Evolutionary conservation across 1,140 invertebrate species (phyloP), one percentile per base, ranked within the genome.

Genomic region (Drosophila virilis): DNA sequence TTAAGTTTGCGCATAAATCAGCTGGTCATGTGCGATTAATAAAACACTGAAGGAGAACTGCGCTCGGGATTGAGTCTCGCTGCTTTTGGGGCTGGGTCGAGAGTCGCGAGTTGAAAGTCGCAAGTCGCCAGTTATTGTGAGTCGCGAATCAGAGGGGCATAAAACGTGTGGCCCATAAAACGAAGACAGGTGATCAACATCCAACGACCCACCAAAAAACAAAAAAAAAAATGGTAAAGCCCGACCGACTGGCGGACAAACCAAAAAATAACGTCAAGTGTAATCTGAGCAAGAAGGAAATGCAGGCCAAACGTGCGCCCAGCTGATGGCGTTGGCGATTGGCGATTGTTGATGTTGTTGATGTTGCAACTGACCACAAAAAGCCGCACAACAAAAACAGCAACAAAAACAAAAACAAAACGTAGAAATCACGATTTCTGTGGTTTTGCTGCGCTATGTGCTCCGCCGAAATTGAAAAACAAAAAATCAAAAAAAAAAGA

Each of bases 221-320:
- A 17, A 37, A 46, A 37, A 9, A n/a, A 59, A 42, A 22, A n/a
- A 13, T 8, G 22, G 1, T 9, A 13, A 15, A 32, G 32, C 40
- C 46, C 50, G 46, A 37, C 8, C 22, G 35, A 38, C 58, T 54
- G 37, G 59, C 37, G 45, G 45, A 28, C 28, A 10, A 38, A 37
- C 7, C 46, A 52, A 52, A 77, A 64, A 73, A 77, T 80, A 88
- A 81, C 83, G 83, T 88, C 83, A 86, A 86, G 83, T 88, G 84
- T 86, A 86, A 86, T 86, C 83, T 86, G 83, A 86, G 83, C 84
- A 82, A 79, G 72, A 73, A 88, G 83, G 77, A 86, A 86, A 88
- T 85, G 79, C 84, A 86, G 83, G 84, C 83, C 83, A 86, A 86
- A 89, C 83, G 83, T 86, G 83, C 83, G 79, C 76, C 83, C 83